phyloP scores from a whole-genome alignment of 64 coral and sea anemone species.

The Pocillopora verrucosa region DNA sequence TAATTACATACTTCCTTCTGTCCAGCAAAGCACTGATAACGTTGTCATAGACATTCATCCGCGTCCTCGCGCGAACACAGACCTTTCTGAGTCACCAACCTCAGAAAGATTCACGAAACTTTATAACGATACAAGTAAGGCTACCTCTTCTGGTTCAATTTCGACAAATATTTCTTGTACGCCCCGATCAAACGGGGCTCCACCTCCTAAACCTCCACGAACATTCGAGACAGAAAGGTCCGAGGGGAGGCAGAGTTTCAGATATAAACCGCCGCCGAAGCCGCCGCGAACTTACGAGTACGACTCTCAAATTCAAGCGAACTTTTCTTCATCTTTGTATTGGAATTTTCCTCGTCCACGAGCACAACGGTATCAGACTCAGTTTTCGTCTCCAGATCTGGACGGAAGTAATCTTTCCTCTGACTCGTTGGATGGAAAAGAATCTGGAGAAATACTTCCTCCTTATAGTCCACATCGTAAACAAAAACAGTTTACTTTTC shows the following conservation, averaged over 20 bases:
- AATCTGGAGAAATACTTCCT: conserved; percentile 11
- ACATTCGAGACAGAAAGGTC: conserved; percentile 61
- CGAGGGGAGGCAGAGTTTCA: conserved; percentile 35
- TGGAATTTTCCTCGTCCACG: conserved; percentile 44
- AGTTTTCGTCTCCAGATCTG: conserved; percentile 10
- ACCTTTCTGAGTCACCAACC: conserved; percentile 10
- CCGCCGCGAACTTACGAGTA: conserved; percentile 64
- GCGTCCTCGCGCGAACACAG: conserved; percentile 20
- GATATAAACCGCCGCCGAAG: conserved; percentile 57
- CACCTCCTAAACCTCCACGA: conserved; percentile 67
- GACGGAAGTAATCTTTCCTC: background rate
- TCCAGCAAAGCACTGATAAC: conserved; percentile 57
- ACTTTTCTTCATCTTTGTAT: conserved; percentile 39
- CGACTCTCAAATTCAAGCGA: conserved; percentile 45
- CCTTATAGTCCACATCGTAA: conserved; percentile 10
- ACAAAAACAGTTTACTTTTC: background rate
- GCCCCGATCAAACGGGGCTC: background rate
- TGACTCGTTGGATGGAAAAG: conserved; percentile 1
- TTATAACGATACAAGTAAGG: background rate
- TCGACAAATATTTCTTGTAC: background rate
- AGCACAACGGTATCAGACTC: background rate
- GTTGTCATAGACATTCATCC: conserved; percentile 18
- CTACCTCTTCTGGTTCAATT: conserved; percentile 25
- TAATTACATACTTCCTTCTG: conserved; percentile 32
- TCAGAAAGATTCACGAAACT: conserved; percentile 1